Evolutionary conservation across 2,797 vertebrate genomes (phyloP), one percentile per base, ranked within the genome.

Genomic region (Sparidentex hasta): DNA sequence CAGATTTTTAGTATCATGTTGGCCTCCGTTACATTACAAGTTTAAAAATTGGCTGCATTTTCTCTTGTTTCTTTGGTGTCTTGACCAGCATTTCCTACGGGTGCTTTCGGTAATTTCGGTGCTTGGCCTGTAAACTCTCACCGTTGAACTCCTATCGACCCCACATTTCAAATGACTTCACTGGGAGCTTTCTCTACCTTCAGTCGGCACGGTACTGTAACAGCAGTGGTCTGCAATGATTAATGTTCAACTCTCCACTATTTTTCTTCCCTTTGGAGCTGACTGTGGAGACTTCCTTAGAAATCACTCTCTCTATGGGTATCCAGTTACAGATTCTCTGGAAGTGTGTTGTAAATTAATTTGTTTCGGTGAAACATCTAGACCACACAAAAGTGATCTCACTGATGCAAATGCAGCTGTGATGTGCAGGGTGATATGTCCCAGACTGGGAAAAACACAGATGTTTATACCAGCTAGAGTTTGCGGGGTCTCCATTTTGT

Each of bases 331-430:
- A 58, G 17, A 64, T 73, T 67, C 13, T n/a, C 16, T 2, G 64
- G 7, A 74, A 6, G 41, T 66, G 20, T 43, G 38, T 11, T 23
- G 9, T 55, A 29, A 74, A 3, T 63, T 69, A 33, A 55, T 0
- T 48, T 16, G 13, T 52, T 66, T 8, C 50, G 6, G 2, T 29
- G 33, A 41, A 70, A 46, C 13, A 48, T n/a, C 33, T 48, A 54
- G 48, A 55, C 76, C 80, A 65, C 77, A 76, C 75, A 81, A 13
- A 47, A 63, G 7, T 69, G 62, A 87, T 63, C 48, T 72, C 43
- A 71, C 16, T 75, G 51, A 70, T 74, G 65, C 87, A 29, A 70
- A 7, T 65, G 46, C 18, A 3, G 56, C 48, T 33, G 44, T 74
- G 63, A 83, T 78, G 76, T 77, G 25, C 54, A 69, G 65, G 21